phyloP scores from a whole-genome alignment of 2,888 invertebrate genomes.

The Nymphalis urticae region DNA sequence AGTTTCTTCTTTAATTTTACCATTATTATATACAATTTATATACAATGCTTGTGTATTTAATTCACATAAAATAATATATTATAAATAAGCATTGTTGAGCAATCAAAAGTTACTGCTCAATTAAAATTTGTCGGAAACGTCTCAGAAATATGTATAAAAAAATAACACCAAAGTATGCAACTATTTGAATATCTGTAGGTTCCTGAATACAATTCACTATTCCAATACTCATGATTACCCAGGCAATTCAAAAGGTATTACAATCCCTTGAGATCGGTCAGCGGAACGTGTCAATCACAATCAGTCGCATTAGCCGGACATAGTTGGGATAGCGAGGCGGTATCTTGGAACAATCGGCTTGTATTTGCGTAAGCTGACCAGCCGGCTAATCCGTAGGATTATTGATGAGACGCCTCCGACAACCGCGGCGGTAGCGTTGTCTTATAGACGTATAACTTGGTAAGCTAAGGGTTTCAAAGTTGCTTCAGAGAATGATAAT shows the following conservation, averaged over 20 bases:
- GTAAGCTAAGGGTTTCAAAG: constrained; percentile 1
- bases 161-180: too few relatives aligned
- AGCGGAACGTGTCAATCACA: constrained; percentile 37
- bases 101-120: too few relatives aligned
- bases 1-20: too few relatives aligned
- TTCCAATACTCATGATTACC: constrained; percentile 10
- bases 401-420: constrained; percentile 61
- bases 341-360: constrained; percentile 51
- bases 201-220: background rate
- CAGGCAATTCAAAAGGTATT: constrained; percentile 33
- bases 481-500: constrained; percentile 7
- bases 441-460: constrained; percentile 3
- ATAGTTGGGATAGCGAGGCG: constrained; percentile 32
- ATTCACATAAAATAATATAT: too few relatives aligned
- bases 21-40: too few relatives aligned
- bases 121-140: too few relatives aligned
- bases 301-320: constrained; percentile 33
- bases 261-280: constrained; percentile 33
- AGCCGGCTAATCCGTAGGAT: constrained; percentile 62
- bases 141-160: too few relatives aligned
- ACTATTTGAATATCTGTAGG: background rate
- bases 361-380: constrained; percentile 73
- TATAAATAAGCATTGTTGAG: too few relatives aligned
- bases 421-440: constrained; percentile 41
- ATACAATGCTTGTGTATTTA: too few relatives aligned